A percentile compares a stretch with the other conserved stretches of the same genome.
phyloP scores from a whole-genome alignment of 2,797 vertebrate genomes.

The Acanthopagrus latus region DNA sequence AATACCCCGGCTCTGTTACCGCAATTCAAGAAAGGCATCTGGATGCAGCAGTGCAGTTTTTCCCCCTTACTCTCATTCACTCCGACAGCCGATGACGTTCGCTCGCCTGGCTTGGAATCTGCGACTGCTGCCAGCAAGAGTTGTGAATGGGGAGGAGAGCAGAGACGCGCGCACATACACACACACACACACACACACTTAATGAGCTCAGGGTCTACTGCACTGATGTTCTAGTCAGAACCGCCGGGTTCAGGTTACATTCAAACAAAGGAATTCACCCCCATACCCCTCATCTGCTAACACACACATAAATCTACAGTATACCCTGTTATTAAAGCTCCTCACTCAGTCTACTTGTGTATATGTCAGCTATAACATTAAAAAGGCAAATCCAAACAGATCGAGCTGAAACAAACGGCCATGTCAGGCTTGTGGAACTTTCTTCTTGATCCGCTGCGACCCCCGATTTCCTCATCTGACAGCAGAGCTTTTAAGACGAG shows the following conservation, averaged over 20 bases:
- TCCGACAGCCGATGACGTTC: constrained; percentile 75
- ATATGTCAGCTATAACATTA: constrained; percentile 22
- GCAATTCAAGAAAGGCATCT: constrained; percentile 75
- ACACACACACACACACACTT: constrained; percentile 52
- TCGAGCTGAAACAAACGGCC: constrained; percentile 11
- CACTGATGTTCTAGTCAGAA: constrained; percentile 73
- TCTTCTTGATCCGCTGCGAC: constrained; percentile 39
- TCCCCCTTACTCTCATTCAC: constrained; percentile 78
- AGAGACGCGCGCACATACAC: constrained; percentile 21
- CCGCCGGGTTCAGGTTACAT: constrained; percentile 77
- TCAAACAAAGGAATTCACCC: constrained; percentile 78
- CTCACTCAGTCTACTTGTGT: constrained; percentile 15
- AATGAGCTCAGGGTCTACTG: constrained; percentile 64
- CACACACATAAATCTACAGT: constrained; percentile 43
- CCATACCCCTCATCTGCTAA: constrained; percentile 57
- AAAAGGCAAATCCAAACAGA: constrained; percentile 23
- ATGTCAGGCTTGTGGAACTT: constrained; percentile 9
- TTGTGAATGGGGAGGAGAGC: constrained; percentile 79
- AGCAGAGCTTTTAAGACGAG: constrained; percentile 34
- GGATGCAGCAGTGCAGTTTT: constrained; percentile 73
- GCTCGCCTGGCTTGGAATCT: constrained; percentile 75
- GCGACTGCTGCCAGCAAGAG: constrained; percentile 70
- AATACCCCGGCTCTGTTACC: constrained; percentile 66
- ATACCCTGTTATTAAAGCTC: constrained; percentile 45
- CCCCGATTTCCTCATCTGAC: constrained; percentile 30